A percentile compares a stretch with the other conserved stretches of the same genome.
Conservation (phyloP, 2,797 vertebrate species). For the Chromobotia macracanthus region DNA sequence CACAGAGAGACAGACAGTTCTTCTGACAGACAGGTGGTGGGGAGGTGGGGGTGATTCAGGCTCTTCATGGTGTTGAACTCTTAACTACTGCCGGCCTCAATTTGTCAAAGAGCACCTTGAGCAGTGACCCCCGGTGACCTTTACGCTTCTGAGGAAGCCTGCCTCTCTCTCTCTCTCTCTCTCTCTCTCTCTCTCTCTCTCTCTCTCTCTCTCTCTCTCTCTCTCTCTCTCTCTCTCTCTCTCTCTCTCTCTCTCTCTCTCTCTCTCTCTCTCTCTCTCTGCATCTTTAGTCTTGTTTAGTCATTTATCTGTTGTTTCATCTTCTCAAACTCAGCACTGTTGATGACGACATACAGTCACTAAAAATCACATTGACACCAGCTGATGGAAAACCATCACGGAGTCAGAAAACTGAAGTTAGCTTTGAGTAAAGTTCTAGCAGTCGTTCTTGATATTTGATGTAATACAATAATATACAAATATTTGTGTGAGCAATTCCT, state of each 20-base stretch:
- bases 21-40: slow-evolving; percentile 9
- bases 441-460: too few species aligned
- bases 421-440: too few species aligned
- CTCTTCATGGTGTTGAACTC: slow-evolving; percentile 36
- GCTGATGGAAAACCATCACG: too few species aligned
- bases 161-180: slow-evolving; percentile 7
- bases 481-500: too few species aligned
- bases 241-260: too few species aligned
- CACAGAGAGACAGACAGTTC: not conserved
- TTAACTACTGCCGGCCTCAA: slow-evolving; percentile 56
- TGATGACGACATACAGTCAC: too few species aligned
- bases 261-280: not conserved
- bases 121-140: slow-evolving; percentile 51
- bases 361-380: too few species aligned
- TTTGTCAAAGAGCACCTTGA: slow-evolving; percentile 59
- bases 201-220: not conserved
- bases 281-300: too few species aligned
- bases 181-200: not conserved
- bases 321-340: too few species aligned
- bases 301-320: too few species aligned
- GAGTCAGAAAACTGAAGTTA: too few species aligned
- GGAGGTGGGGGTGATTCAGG: slow-evolving; percentile 6
- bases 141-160: slow-evolving; percentile 38
- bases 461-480: too few species aligned
- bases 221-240: not conserved